Conservation (phyloP, 2,113 vertebrate genomes). For the Machaerirhynchus nigripectus region DNA sequence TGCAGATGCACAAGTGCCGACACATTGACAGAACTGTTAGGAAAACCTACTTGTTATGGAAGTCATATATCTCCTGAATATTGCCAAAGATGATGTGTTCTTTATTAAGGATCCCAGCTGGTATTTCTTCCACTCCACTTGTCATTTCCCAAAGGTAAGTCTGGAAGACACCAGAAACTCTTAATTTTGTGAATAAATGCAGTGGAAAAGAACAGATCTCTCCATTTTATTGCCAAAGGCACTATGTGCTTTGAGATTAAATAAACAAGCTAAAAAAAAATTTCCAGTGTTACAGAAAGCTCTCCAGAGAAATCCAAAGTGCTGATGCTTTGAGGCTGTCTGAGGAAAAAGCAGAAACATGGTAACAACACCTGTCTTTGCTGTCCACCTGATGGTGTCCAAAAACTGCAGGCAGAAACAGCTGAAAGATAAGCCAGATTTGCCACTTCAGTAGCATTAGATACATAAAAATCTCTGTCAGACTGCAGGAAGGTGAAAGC, state of each 20-base stretch:
- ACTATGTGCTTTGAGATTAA: background rate
- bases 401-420: background rate
- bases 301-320: slow-evolving; percentile 3
- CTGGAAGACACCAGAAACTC: slow-evolving; percentile 73
- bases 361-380: background rate
- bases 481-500: background rate
- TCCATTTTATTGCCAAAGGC: background rate
- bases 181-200: slow-evolving; percentile 13
- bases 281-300: background rate
- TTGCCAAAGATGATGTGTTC: slow-evolving; percentile 96
- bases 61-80: slow-evolving; percentile 97
- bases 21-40: background rate
- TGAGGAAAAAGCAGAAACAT: background rate
- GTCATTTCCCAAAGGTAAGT: slow-evolving; percentile 98
- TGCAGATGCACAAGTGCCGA: background rate
- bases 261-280: background rate
- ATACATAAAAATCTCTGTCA: background rate
- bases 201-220: background rate
- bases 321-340: background rate
- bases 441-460: background rate
- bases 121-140: slow-evolving; percentile 92
- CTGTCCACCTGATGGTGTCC: background rate
- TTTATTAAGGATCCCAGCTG: slow-evolving; percentile 90
- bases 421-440: background rate
- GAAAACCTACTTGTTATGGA: slow-evolving; percentile 93